Percentiles rank a stretch among this genome's conserved stretches.
These are phyloP conservation scores for Microplitis demolitor DNA, from an alignment of 1,140 invertebrate species.

Conservation along the genomic window DNA sequence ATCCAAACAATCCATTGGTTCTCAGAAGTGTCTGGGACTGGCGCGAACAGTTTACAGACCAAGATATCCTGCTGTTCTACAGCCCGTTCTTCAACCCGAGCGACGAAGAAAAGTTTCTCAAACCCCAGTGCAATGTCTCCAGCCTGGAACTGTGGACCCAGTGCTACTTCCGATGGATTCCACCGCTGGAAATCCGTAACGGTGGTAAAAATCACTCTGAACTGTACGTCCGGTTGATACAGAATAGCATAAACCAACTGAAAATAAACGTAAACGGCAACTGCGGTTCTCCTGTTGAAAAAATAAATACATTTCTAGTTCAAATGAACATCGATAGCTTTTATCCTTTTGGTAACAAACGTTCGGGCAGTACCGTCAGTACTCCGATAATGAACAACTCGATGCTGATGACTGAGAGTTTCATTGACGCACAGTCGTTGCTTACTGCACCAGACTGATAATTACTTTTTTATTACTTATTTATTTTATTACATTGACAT, in stretches of 20 bases:
- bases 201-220: slow-evolving; percentile 76
- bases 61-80: slow-evolving; percentile 76
- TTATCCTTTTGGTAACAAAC: slow-evolving; percentile 58
- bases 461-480: neutral
- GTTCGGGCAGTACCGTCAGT: slow-evolving; percentile 47
- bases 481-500: neutral
- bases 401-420: slow-evolving; percentile 51
- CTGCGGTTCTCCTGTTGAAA: slow-evolving; percentile 41
- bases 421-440: slow-evolving; percentile 53
- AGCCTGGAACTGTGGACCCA: slow-evolving; percentile 82
- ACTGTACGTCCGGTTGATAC: slow-evolving; percentile 63
- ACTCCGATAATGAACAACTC: slow-evolving; percentile 57
- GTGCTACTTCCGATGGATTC: slow-evolving; percentile 88
- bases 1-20: slow-evolving; percentile 64
- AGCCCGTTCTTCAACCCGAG: slow-evolving; percentile 72
- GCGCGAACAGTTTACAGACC: slow-evolving; percentile 79
- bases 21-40: slow-evolving; percentile 83
- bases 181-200: slow-evolving; percentile 77
- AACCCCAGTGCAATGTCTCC: slow-evolving; percentile 64
- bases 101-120: slow-evolving; percentile 46
- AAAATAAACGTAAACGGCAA: slow-evolving; percentile 46
- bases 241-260: slow-evolving; percentile 65
- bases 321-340: slow-evolving; percentile 58
- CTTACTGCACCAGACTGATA: slow-evolving; percentile 54
- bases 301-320: slow-evolving; percentile 43